A percentile compares a stretch with the other conserved stretches of the same genome.
Evolutionary conservation across 2,113 vertebrate species (phyloP).

Genomic region (Anolis carolinensis): DNA sequence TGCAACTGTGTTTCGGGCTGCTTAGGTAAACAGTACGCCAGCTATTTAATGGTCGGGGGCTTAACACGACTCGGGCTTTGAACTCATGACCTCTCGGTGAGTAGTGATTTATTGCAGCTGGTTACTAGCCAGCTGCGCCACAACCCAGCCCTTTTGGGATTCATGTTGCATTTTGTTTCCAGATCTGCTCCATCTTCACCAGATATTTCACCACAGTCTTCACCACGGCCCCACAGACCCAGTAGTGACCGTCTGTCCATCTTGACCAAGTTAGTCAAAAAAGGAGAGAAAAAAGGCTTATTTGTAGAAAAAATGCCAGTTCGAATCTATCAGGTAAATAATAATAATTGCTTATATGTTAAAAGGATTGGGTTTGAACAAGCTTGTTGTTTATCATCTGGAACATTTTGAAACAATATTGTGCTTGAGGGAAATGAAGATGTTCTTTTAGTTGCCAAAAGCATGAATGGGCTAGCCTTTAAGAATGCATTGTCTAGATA

Average conservation of each 20-base stretch:
- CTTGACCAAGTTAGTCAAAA: constrained; percentile 94
- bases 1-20: too few relatives aligned
- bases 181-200: constrained; percentile 98
- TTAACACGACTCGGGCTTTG: too few relatives aligned
- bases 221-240: constrained; percentile 92
- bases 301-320: constrained; percentile 99
- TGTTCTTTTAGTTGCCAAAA: not conserved
- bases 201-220: constrained; percentile 96
- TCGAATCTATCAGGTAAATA: constrained; percentile 92
- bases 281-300: constrained; percentile 96
- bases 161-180: constrained; percentile 37
- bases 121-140: too few relatives aligned
- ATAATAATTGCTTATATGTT: not conserved
- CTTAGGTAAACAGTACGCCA: too few relatives aligned
- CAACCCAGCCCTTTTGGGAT: too few relatives aligned
- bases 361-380: not conserved
- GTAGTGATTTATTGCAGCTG: too few relatives aligned
- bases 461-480: too few relatives aligned
- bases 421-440: not conserved
- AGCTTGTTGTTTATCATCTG: not conserved
- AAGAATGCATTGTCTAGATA: too few relatives aligned
- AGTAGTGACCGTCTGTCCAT: constrained; percentile 96
- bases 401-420: not conserved
- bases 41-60: too few relatives aligned
- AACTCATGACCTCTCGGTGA: too few relatives aligned